Evolutionary conservation across 2,113 vertebrate species (phyloP).

Genomic region (Cavia aperea): DNA sequence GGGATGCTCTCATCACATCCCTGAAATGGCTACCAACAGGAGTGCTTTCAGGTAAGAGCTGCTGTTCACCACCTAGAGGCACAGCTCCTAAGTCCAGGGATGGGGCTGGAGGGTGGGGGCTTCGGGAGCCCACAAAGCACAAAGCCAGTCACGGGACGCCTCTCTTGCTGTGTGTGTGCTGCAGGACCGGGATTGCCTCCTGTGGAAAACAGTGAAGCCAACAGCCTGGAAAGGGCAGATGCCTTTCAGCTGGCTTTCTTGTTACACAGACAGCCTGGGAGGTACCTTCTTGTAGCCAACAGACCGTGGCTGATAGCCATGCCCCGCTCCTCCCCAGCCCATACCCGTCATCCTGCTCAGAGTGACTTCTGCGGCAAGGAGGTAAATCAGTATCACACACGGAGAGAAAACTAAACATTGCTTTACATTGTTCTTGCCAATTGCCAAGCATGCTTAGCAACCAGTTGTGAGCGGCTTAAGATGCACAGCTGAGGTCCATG

Average conservation of each 20-base stretch:
- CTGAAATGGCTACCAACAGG: background rate
- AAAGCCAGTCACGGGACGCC: background rate
- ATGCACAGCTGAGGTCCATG: constrained; percentile 53
- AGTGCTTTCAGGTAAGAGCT: background rate
- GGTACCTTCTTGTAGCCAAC: background rate
- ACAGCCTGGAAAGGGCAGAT: background rate
- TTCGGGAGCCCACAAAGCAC: background rate
- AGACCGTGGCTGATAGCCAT: constrained; percentile 13
- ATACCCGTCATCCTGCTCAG: background rate
- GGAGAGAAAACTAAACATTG: constrained; percentile 51
- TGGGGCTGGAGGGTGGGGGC: background rate
- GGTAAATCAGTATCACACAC: constrained; percentile 51
- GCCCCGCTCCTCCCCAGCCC: constrained; percentile 33
- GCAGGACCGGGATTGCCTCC: background rate
- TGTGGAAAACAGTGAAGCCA: background rate
- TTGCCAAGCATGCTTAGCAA: constrained; percentile 58
- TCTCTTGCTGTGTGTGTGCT: background rate
- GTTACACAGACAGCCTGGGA: background rate
- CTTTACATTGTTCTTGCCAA: constrained; percentile 61
- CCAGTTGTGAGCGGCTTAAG: constrained; percentile 60
- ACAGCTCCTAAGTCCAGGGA: too few relatives aligned
- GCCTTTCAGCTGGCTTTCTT: background rate
- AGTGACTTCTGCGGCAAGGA: constrained; percentile 43
- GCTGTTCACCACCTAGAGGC: background rate
- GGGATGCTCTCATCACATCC: background rate